Conservation (phyloP, 2,888 invertebrate genomes). For the Cerastis leucographa region DNA sequence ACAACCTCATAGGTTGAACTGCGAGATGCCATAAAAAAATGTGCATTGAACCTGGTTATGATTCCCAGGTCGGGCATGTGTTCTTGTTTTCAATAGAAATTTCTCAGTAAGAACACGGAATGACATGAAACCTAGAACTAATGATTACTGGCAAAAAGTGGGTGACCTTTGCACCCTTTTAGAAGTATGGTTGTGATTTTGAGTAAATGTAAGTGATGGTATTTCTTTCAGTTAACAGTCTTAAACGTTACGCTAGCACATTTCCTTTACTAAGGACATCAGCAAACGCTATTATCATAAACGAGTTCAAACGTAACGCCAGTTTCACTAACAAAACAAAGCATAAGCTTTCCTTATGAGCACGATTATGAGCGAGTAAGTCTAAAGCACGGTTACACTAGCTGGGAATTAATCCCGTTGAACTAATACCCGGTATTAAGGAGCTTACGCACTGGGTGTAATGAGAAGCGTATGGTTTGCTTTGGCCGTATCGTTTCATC, state of each 20-base stretch:
- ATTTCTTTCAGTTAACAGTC: background rate
- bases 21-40: too few relatives aligned
- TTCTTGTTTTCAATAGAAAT: background rate
- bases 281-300: slow-evolving; percentile 18
- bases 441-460: slow-evolving; percentile 33
- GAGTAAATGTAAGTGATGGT: too few relatives aligned
- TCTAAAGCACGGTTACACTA: slow-evolving; percentile 45
- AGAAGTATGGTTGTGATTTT: background rate
- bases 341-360: slow-evolving; percentile 45
- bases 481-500: slow-evolving; percentile 7
- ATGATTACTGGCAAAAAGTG: background rate
- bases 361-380: slow-evolving; percentile 55
- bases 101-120: background rate
- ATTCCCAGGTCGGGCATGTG: background rate
- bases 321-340: slow-evolving; percentile 47
- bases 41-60: background rate
- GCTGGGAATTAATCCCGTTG: slow-evolving; percentile 51
- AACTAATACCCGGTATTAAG: slow-evolving; percentile 47
- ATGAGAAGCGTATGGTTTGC: slow-evolving; percentile 11
- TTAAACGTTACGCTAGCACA: background rate
- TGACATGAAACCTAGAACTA: background rate
- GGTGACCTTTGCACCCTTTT: background rate
- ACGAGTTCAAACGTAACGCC: slow-evolving; percentile 27
- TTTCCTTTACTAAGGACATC: slow-evolving; percentile 9
- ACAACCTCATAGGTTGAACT: too few relatives aligned